phyloP scores from a whole-genome alignment of 1,140 invertebrate species.

The Neomicropteryx cornuta region DNA sequence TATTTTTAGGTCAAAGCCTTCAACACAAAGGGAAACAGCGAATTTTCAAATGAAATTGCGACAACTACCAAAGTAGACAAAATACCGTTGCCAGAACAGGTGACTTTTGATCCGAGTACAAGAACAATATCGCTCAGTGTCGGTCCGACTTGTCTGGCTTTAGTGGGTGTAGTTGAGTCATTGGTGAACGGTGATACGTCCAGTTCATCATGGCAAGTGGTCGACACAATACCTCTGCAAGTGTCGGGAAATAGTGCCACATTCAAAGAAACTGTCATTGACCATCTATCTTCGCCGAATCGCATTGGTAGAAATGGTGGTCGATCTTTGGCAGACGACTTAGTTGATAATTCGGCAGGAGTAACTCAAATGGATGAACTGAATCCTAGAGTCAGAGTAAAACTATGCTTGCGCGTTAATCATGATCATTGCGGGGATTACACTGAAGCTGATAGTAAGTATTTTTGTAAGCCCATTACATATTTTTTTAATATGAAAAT shows the following conservation, averaged over 20 bases:
- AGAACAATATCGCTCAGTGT: conserved; percentile 65
- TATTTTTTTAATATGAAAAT: background rate
- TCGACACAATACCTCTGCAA: conserved; percentile 55
- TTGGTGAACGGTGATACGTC: conserved; percentile 43
- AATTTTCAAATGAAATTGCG: conserved; percentile 70
- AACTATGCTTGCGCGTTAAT: conserved; percentile 66
- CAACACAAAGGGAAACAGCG: conserved; percentile 73
- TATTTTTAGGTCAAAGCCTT: conserved; percentile 62
- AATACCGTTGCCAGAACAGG: conserved; percentile 68
- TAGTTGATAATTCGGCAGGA: conserved; percentile 36
- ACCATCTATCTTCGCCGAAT: conserved; percentile 35
- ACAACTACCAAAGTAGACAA: conserved; percentile 72
- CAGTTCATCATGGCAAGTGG: conserved; percentile 49
- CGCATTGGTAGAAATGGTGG: conserved; percentile 26
- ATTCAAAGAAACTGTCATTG: conserved; percentile 53
- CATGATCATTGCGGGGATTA: conserved; percentile 73
- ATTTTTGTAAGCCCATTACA: conserved; percentile 7
- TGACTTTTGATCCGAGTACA: conserved; percentile 68
- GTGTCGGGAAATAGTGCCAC: conserved; percentile 54
- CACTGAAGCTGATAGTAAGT: conserved; percentile 70
- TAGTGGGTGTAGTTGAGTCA: conserved; percentile 61
- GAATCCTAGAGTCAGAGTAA: conserved; percentile 58
- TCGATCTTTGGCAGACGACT: conserved; percentile 38
- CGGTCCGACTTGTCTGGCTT: conserved; percentile 57
- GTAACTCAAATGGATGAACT: conserved; percentile 40